phyloP scores from a whole-genome alignment of 2,888 invertebrate species.

The Plagodis pulveraria region DNA sequence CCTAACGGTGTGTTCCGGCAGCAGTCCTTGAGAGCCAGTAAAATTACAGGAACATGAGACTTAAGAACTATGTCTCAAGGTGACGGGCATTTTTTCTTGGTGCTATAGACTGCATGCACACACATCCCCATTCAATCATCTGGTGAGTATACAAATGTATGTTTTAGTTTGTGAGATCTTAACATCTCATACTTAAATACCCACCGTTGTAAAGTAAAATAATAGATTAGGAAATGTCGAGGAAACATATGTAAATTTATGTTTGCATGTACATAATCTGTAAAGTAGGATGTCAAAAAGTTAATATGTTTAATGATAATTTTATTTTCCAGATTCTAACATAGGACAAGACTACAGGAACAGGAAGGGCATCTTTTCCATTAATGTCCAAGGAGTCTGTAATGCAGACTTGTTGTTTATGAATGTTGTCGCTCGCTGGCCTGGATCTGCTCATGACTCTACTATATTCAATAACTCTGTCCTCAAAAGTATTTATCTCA shows the following conservation, averaged over 20 bases:
- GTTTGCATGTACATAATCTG: neutral
- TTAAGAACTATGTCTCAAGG: too few species aligned
- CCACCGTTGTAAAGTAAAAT: neutral
- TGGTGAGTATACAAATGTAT: conserved; percentile 2
- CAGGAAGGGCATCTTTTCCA: conserved; percentile 28
- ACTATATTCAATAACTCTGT: conserved; percentile 33
- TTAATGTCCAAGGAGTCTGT: conserved; percentile 35
- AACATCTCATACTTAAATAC: neutral
- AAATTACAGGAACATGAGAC: too few species aligned
- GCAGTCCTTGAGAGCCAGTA: too few species aligned
- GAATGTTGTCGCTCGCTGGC: conserved; percentile 30
- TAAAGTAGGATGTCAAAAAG: too few species aligned
- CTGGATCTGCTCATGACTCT: conserved; percentile 29
- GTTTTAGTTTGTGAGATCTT: too few species aligned
- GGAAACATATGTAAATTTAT: neutral
- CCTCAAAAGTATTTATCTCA: conserved; percentile 21
- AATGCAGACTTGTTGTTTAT: conserved; percentile 29
- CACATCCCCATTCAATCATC: conserved; percentile 10
- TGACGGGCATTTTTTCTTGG: too few species aligned
- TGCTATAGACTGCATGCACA: conserved; percentile 4
- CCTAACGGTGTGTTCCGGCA: too few species aligned
- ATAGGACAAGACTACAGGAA: conserved; percentile 29
- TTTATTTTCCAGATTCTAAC: conserved; percentile 3
- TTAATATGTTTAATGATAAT: neutral
- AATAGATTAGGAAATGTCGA: neutral